These are phyloP conservation scores for Andrena flavipes DNA, from an alignment of 2,888 invertebrate species.

Conservation along the genomic window DNA sequence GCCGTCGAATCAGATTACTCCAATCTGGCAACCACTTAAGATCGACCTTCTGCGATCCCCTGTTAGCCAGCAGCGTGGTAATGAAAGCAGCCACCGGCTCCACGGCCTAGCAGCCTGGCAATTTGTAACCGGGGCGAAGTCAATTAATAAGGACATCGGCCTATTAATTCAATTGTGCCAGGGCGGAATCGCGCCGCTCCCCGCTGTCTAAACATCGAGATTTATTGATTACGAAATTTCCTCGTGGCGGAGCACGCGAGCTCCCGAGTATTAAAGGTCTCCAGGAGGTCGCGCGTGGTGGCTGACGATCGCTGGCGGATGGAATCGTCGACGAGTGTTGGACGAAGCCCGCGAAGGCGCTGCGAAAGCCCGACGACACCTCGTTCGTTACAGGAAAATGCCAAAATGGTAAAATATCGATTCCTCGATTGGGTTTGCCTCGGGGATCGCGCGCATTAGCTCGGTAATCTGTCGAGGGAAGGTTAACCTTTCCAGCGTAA, in stretches of 20 bases:
- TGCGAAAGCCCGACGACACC: background rate
- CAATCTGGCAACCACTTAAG: slow-evolving; percentile 21
- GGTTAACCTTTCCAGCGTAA: slow-evolving; percentile 46
- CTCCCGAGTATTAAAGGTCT: slow-evolving; percentile 36
- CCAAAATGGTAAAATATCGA: slow-evolving; percentile 3
- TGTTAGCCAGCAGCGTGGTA: slow-evolving; percentile 45
- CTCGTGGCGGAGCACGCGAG: slow-evolving; percentile 20
- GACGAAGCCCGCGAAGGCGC: slow-evolving; percentile 6
- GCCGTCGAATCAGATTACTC: background rate
- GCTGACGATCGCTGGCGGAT: slow-evolving; percentile 30
- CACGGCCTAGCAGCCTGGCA: slow-evolving; percentile 68
- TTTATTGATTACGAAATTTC: slow-evolving; percentile 62
- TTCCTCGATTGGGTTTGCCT: slow-evolving; percentile 1
- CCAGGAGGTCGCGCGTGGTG: slow-evolving; percentile 34
- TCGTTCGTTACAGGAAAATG: slow-evolving; percentile 24
- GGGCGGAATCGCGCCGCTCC: slow-evolving; percentile 35
- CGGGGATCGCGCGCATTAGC: background rate
- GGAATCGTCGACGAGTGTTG: slow-evolving; percentile 44
- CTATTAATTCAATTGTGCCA: slow-evolving; percentile 77
- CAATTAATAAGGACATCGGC: slow-evolving; percentile 79
- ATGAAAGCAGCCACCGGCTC: slow-evolving; percentile 62
- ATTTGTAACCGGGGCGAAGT: slow-evolving; percentile 78
- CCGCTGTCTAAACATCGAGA: slow-evolving; percentile 11
- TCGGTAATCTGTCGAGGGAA: slow-evolving; percentile 7
- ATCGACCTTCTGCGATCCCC: slow-evolving; percentile 33